Base-by-base conservation (phyloP, 2,113 vertebrate genomes). In the Butorides virescens region DNA sequence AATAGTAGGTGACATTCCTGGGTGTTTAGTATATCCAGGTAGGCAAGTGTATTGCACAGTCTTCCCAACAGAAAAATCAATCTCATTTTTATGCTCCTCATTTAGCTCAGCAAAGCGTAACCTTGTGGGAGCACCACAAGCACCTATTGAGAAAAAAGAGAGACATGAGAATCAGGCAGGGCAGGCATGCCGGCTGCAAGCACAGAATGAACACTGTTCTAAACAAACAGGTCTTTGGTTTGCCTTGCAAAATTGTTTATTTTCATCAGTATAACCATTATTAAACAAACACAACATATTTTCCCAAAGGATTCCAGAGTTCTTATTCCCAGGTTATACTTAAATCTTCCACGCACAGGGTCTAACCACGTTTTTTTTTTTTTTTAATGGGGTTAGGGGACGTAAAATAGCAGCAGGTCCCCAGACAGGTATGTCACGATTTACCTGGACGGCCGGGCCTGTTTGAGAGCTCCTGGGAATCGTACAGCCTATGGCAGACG, bases 31-130 rank as follows among this genome's bases (percentile, higher is more conserved):
- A 65, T 95, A 98, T 95, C 97, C 97, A 66, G 95, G 97, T 44
- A 30, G 96, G 29, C 97, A 98, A 59, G 67, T 93, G 81, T 98
- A 98, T 14, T 85, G 62, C 86, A 95, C 97, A 77, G 55, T 76
- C 83, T 92, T 95, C 77, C 97, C 97, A 73, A 98, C 89, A 93
- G 96, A 78, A 96, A 98, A 98, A 46, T 62, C 94, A 94, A 95
- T 13, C 46, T 92, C 85, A 75, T 93, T 46, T 49, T 9, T 74
- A 70, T 96, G 94, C 83, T 93, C 34, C 95, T 85, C 56, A 4
- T 44, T 94, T 61, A 95, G 93, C 62, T 97, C 97, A 96, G 98
- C 97, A 97, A 97, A 98, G 30, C 5, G 32, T 46, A 96, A 91
- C 32, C 36, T 96, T 52, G 95, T 37, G 82, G 97, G 96, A 62